Evolutionary conservation across 2,888 invertebrate species (phyloP).

Genomic region (Lampropteryx suffumata): DNA sequence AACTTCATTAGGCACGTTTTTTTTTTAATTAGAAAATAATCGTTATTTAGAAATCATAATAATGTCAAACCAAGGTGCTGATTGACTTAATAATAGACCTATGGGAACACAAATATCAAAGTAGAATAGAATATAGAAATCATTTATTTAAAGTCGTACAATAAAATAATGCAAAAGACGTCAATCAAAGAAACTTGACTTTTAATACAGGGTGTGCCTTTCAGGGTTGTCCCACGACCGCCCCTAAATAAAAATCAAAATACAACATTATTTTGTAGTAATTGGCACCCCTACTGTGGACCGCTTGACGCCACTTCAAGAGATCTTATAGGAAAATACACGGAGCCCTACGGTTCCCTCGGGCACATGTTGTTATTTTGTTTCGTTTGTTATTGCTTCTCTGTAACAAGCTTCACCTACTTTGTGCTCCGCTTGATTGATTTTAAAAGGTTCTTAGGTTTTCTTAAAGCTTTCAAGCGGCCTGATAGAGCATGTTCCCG

Average conservation of each 20-base stretch:
- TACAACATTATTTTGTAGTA: conserved; percentile 78
- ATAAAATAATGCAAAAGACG: conserved; percentile 65
- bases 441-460: neutral
- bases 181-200: conserved; percentile 74
- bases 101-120: conserved; percentile 67
- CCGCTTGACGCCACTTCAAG: conserved; percentile 75
- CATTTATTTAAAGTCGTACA: too few species aligned
- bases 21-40: too few species aligned
- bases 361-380: conserved; percentile 68
- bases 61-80: conserved; percentile 32
- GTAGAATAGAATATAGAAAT: too few species aligned
- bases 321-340: conserved; percentile 78
- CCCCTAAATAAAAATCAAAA: conserved; percentile 81
- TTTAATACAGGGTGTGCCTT: conserved; percentile 78
- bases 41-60: conserved; percentile 14
- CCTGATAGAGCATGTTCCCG: too few species aligned
- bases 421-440: conserved; percentile 1
- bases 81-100: conserved; percentile 36
- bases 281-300: conserved; percentile 79
- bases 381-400: conserved; percentile 56
- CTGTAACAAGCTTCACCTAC: conserved; percentile 39
- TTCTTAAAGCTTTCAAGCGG: too few species aligned
- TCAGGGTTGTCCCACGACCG: conserved; percentile 79
- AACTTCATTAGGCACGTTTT: too few species aligned
- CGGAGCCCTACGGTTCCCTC: conserved; percentile 52